Percentiles rank a stretch among this genome's conserved stretches.
Conservation (phyloP, 2,888 invertebrate genomes). For the Zonitis immaculata region DNA sequence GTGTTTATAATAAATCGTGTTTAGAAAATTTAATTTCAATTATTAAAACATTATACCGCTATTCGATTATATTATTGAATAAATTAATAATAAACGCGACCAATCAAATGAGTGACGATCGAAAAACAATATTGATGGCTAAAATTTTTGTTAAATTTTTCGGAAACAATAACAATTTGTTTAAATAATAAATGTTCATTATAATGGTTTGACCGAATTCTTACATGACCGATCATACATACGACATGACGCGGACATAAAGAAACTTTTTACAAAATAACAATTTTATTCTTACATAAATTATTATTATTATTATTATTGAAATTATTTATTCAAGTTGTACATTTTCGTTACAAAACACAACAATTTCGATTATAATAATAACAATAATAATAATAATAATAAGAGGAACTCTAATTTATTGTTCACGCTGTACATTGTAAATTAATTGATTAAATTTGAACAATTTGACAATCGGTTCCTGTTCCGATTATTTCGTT, state of each 20-base stretch:
- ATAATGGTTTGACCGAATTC: slow-evolving; percentile 22
- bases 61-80: not conserved
- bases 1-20: not conserved
- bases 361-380: not conserved
- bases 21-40: not conserved
- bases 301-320: not conserved
- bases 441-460: too few species aligned
- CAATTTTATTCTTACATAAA: not conserved
- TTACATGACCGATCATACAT: slow-evolving; percentile 22
- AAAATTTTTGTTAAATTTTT: too few species aligned
- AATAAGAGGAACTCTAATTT: not conserved
- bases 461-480: too few species aligned
- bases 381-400: not conserved
- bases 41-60: too few species aligned
- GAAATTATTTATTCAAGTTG: not conserved
- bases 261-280: not conserved
- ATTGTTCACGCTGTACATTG: too few species aligned
- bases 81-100: not conserved
- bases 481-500: too few species aligned
- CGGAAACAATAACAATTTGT: too few species aligned
- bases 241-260: too few species aligned
- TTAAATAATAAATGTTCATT: too few species aligned
- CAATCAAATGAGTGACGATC: not conserved
- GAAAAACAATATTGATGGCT: not conserved
- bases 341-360: not conserved